Base-by-base conservation (phyloP, 2,113 vertebrate species). In the Piprites chloris region DNA sequence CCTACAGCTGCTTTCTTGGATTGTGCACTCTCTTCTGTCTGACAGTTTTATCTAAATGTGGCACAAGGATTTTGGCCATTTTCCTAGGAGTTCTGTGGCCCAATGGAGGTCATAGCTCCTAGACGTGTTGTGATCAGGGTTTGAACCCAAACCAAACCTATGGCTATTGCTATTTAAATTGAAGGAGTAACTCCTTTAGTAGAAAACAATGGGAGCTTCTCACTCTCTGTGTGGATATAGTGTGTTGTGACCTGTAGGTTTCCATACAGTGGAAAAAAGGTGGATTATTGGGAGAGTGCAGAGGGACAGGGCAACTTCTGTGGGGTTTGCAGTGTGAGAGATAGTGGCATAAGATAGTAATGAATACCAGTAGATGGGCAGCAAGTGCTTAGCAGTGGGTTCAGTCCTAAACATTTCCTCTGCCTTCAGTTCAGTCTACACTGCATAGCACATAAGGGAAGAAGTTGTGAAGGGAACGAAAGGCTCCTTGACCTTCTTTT, bases 31-130 rank as follows among this genome's bases (percentile, higher is more conserved):
- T 82, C 30, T 83, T 68, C 55, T 33, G 16, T 59, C 71, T 87
- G 58, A 69, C 37, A 4, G 21, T 69, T 90, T 90, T 68, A 33
- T 59, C n/a, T n/a, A 56, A n/a, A 17, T 49, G 30, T 52, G 53
- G 30, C 27, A 56, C 39, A 75, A 87, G 58, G 69, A 72, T 90
- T 91, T 87, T 67, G 74, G 28, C 47, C 1, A 1, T 50, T 88
- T 93, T 85, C 55, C 28, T 16, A 37, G 72, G 39, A 8, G 1
- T 50, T 83, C 24, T 87, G 67, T 18, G 39, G 46, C 56, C 42
- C 14, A n/a, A 0, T 42, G 35, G 27, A 83, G 15, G 9, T 68
- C 0, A 0, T 19, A 61, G 26, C 32, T 93, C 32, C 78, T 58
- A 26, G 37, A 30, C 23, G 7, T 77, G 16, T 47, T 65, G 17